Conservation (phyloP, 37 sponge, comb jelly and placozoan genomes). For the Hormiphora californensis region DNA sequence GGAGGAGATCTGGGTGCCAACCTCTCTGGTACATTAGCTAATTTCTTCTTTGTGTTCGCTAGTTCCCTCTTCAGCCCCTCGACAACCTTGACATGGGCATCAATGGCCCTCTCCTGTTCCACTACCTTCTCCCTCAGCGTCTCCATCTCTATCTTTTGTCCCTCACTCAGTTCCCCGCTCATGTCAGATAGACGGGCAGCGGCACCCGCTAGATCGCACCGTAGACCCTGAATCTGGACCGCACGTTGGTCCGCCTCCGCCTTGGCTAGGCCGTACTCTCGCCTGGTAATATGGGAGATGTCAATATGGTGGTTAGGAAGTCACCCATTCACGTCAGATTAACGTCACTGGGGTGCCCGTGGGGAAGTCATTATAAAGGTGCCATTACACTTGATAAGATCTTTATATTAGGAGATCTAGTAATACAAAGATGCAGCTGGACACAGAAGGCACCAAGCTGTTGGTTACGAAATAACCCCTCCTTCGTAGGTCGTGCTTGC, state of each 20-base stretch:
- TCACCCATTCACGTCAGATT: too few species aligned
- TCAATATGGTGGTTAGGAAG: too few species aligned
- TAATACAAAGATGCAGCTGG: too few species aligned
- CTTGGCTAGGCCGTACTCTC: constrained; percentile 34
- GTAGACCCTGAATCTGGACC: constrained; percentile 27
- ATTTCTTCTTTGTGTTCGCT: not conserved
- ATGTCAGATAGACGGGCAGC: constrained; percentile 27
- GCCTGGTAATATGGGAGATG: too few species aligned
- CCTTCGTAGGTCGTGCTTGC: too few species aligned
- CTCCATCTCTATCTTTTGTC: constrained; percentile 45
- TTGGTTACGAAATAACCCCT: too few species aligned
- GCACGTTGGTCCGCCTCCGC: constrained; percentile 34
- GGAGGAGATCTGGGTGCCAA: not conserved
- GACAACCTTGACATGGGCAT: not conserved
- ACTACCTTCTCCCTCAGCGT: not conserved
- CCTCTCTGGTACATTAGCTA: not conserved
- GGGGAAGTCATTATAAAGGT: too few species aligned
- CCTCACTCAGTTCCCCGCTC: constrained; percentile 44
- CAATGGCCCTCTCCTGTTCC: not conserved
- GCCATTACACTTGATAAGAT: too few species aligned
- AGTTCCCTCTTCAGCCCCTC: not conserved
- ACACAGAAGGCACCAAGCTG: too few species aligned
- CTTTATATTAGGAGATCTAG: too few species aligned
- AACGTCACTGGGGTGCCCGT: too few species aligned
- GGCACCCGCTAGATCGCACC: constrained; percentile 16